These are phyloP conservation scores for Melieria omissa DNA, from an alignment of 2,888 invertebrate genomes.

Conservation along the genomic window DNA sequence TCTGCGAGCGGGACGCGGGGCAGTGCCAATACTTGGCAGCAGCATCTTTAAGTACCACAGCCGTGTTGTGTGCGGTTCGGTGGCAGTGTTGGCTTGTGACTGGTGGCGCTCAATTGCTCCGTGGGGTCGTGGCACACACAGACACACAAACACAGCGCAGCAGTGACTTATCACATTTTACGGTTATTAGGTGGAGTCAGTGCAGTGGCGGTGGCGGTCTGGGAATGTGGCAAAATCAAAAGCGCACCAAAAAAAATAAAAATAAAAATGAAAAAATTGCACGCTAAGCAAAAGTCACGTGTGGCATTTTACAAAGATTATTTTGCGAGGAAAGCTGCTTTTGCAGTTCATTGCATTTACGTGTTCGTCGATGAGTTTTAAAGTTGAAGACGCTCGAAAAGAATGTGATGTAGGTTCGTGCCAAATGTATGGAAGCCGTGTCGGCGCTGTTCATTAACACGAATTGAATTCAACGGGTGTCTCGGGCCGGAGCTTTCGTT, in stretches of 20 bases:
- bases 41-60: not conserved
- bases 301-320: conserved; percentile 44
- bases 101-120: not conserved
- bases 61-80: no score
- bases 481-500: conserved; percentile 20
- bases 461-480: conserved; percentile 31
- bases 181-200: conserved; percentile 25
- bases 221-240: conserved; percentile 20
- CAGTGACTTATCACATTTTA: conserved; percentile 38
- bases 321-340: conserved; percentile 46
- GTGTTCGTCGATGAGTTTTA: conserved; percentile 34
- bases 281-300: conserved; percentile 47
- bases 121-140: conserved; percentile 8
- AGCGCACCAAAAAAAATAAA: conserved; percentile 6
- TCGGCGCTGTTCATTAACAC: conserved; percentile 23
- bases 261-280: conserved; percentile 11
- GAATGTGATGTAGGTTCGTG: not conserved
- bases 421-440: not conserved
- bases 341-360: conserved; percentile 51
- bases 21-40: not conserved
- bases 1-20: not conserved
- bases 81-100: not conserved
- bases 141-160: not conserved
- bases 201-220: not conserved
- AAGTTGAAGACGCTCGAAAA: not conserved